A percentile compares a stretch with the other conserved stretches of the same genome.
Evolutionary conservation across 2,888 invertebrate genomes (phyloP).

Genomic region (Lypha dubia): DNA sequence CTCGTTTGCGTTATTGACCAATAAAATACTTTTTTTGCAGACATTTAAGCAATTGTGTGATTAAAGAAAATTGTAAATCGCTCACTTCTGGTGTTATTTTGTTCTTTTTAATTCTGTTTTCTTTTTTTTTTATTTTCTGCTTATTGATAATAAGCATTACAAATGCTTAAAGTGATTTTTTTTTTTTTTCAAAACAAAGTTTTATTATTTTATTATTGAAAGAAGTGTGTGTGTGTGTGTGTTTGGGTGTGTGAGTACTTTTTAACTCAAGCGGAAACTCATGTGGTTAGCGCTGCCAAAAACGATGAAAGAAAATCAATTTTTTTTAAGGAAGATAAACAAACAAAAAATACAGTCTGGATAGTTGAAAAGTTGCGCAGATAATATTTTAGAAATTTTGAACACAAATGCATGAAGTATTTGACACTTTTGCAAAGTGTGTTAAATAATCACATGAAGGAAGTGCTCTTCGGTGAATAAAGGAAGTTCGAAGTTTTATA

Average conservation of each 20-base stretch:
- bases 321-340: background rate
- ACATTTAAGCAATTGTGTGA: conserved; percentile 39
- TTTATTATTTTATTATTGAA: conserved; percentile 5
- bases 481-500: conserved; percentile 17
- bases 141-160: conserved; percentile 3
- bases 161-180: conserved; percentile 48
- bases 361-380: conserved; percentile 29
- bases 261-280: conserved; percentile 41
- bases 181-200: no score
- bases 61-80: conserved; percentile 10
- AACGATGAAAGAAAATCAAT: conserved; percentile 4
- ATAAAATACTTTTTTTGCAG: conserved; percentile 50
- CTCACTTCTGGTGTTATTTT: background rate
- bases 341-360: background rate
- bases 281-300: conserved; percentile 56
- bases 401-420: conserved; percentile 54
- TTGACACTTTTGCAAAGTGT: conserved; percentile 58
- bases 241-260: background rate
- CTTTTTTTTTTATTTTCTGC: background rate
- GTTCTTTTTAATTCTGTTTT: background rate
- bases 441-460: conserved; percentile 59
- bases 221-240: background rate
- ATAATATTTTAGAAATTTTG: conserved; percentile 3
- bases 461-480: conserved; percentile 42
- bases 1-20: conserved; percentile 45